Evolutionary conservation across 2,888 invertebrate species (phyloP).

Genomic region (Apamea sordens): DNA sequence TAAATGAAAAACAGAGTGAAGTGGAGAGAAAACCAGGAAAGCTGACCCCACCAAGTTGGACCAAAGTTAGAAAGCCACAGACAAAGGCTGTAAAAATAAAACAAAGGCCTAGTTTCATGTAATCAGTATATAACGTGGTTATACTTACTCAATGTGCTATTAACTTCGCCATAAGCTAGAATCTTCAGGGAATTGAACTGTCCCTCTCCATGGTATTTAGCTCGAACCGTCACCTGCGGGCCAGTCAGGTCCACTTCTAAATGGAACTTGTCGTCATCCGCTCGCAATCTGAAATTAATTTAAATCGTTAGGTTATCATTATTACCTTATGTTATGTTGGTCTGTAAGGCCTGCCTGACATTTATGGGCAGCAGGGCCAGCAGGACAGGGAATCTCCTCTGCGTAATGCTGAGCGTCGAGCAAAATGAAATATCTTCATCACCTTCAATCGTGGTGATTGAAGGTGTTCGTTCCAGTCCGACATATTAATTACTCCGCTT

Average conservation of each 20-base stretch:
- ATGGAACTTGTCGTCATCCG: slow-evolving; percentile 90
- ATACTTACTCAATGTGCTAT: slow-evolving; percentile 91
- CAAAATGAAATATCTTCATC: not conserved
- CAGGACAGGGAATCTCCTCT: too few species aligned
- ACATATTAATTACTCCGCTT: not conserved
- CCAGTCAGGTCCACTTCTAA: slow-evolving; percentile 90
- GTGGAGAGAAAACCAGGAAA: not conserved
- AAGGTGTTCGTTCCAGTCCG: not conserved
- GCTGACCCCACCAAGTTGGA: not conserved
- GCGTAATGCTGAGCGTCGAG: not conserved
- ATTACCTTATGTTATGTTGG: not conserved
- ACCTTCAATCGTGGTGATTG: not conserved
- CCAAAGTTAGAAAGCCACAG: not conserved
- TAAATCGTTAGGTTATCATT: not conserved
- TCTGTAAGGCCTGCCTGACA: not conserved
- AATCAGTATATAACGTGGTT: not conserved
- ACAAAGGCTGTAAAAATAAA: not conserved
- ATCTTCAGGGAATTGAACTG: slow-evolving; percentile 91
- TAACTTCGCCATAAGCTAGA: slow-evolving; percentile 91
- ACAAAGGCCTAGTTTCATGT: not conserved
- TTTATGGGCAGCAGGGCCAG: not conserved
- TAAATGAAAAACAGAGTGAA: not conserved
- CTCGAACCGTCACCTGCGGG: slow-evolving; percentile 89
- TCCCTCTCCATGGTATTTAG: slow-evolving; percentile 91
- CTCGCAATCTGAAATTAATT: slow-evolving; percentile 80